Evolutionary conservation across 2,113 vertebrate species (phyloP).

Genomic region (Semnopithecus entellus): DNA sequence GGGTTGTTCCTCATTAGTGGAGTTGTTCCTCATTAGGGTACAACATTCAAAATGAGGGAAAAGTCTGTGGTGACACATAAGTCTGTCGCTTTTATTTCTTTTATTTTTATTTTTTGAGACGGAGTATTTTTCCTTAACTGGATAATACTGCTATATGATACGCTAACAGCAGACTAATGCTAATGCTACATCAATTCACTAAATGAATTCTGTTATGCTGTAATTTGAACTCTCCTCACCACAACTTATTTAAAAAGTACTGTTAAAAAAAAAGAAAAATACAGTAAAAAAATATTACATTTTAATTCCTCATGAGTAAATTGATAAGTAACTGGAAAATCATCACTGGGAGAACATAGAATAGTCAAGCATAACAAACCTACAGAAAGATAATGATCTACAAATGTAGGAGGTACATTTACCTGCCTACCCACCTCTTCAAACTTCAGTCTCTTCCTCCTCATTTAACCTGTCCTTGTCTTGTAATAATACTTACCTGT

Average conservation of each 20-base stretch:
- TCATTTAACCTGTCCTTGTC: neutral
- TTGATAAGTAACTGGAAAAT: constrained; percentile 46
- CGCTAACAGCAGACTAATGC: too few species aligned
- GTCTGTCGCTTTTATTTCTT: neutral
- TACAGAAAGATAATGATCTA: constrained; percentile 75
- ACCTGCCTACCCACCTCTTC: constrained; percentile 55
- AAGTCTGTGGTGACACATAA: neutral
- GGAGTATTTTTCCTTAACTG: too few species aligned
- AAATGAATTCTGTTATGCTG: too few species aligned
- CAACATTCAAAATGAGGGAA: neutral
- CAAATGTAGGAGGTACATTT: constrained; percentile 67
- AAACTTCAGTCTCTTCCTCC: neutral
- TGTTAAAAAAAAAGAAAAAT: constrained; percentile 52
- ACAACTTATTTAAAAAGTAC: too few species aligned
- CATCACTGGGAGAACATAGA: constrained; percentile 61
- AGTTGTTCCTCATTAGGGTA: neutral
- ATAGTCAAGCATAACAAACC: constrained; percentile 18
- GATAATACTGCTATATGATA: too few species aligned
- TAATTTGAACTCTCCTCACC: too few species aligned
- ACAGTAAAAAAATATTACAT: constrained; percentile 67
- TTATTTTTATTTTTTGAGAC: too few species aligned
- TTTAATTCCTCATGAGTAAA: constrained; percentile 70
- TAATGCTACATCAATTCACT: too few species aligned
- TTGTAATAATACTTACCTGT: neutral
- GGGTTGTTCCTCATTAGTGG: neutral